Base-by-base conservation (phyloP, 2,113 vertebrate genomes). In the Columbina picui region DNA sequence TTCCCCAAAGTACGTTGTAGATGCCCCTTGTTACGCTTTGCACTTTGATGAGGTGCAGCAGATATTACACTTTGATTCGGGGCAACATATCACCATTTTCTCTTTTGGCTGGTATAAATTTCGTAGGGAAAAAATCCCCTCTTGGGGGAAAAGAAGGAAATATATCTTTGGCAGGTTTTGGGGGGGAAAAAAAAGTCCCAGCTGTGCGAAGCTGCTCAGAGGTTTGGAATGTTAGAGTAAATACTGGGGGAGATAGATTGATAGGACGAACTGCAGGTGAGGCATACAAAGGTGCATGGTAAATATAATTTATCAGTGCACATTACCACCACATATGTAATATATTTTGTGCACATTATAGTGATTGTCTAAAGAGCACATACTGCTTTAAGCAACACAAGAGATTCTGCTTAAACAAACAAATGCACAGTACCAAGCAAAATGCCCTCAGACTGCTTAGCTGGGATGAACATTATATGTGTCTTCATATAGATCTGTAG, bases 211-310 rank as follows among this genome's bases (percentile, higher is more conserved):
- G n/a, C 39, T 78, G 52, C 79, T 94, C 56, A 84, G 73, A 52
- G 64, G 43, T 81, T 94, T 94, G 84, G 56, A 87, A 87, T 94
- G 73, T 75, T 94, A 75, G 47, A 89, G 78, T 84, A 91, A 92
- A 64, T 89, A 55, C 12, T 59, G 32, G 3, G 14, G 21, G 30
- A 91, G 38, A 47, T 74, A 85, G 82, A 76, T 67, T 80, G 78
- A 71, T 84, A 60, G 80, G 38, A 61, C 7, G 1, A 89, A 81
- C 64, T 68, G 76, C 73, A 89, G 83, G 71, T 94, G 80, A 91
- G 64, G 30, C 38, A 64, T 60, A 84, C 16, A 75, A 47, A 91
- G 16, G 56, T 78, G 30, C 38, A 14, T 32, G 34, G 55, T 67
- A 81, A 87, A 22, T 87, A 43, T 41, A 87, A 84, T 90, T 94